These are phyloP conservation scores for Pterocles gutturalis DNA, from an alignment of 2,113 vertebrate species.

Conservation along the genomic window DNA sequence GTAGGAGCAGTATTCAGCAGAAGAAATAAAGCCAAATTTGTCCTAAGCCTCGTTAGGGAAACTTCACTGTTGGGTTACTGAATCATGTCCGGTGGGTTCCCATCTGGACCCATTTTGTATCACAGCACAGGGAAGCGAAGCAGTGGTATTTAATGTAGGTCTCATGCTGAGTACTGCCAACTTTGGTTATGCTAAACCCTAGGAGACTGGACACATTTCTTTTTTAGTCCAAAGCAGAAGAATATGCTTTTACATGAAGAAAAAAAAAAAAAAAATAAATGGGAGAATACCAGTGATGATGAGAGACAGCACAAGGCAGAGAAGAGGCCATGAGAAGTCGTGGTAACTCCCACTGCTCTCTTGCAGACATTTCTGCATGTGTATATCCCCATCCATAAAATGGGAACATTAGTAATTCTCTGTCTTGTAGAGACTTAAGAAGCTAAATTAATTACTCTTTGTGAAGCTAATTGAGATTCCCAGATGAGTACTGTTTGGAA, in stretches of 20 bases:
- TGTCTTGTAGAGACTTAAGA: neutral
- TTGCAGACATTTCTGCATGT: neutral
- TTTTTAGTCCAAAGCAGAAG: neutral
- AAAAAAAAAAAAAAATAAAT: neutral
- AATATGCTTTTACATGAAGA: neutral
- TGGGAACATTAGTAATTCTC: slow-evolving; percentile 10
- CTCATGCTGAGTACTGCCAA: neutral
- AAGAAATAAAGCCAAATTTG: neutral
- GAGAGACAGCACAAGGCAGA: neutral
- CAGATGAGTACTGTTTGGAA: slow-evolving; percentile 40
- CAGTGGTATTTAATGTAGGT: neutral
- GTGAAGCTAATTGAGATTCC: slow-evolving; percentile 53
- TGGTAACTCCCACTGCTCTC: neutral
- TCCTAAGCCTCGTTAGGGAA: neutral
- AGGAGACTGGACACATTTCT: neutral
- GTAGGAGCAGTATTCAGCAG: neutral
- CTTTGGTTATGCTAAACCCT: neutral
- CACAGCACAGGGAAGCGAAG: neutral
- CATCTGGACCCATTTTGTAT: rapidly evolving
- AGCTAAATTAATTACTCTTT: slow-evolving; percentile 65
- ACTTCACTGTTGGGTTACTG: neutral
- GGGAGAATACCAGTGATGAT: neutral
- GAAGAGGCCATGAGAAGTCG: neutral
- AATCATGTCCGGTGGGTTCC: neutral
- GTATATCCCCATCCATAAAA: neutral